Base-by-base conservation (phyloP, 2,888 invertebrate species). In the Tipula lateralis region DNA sequence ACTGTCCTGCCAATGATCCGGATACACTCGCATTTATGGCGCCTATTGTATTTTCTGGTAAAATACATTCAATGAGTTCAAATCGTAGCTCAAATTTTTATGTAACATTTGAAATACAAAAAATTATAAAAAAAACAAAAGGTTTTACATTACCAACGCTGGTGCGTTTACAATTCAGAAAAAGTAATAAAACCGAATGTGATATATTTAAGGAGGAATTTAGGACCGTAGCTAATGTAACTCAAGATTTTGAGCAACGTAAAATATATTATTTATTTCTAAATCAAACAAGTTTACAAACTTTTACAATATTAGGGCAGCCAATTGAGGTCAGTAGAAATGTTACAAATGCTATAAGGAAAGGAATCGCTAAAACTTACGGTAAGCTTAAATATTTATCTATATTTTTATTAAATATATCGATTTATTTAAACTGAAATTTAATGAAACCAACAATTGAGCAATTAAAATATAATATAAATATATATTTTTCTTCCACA, bases 31-130 rank as follows among this genome's bases (percentile, higher is more conserved):
- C 94, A 29, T 93, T 91, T 89, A 90, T 92, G 86, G 93, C 94
- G 86, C 92, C 93, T 86, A 93, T 93, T 84, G 93, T 94, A 83
- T 93, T 94, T 89, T 92, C 92, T 88, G 94, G 93, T 85, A 93
- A 92, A 88, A 93, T 93, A 85, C 90, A 92, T 86, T 93, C 93
- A 86, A 92, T 93, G 91, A 92, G 93, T 87, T 90, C 92, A 84
- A 90, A 91, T 87, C 91, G 92, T 84, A 91, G 91, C 84, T 90
- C 91, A 85, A 92, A 92, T 87, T 94, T 93, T 89, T 92, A 92
- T 86, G 94, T 93, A 87, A 93, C 93, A 85, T 93, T 94, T 89
- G 93, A 92, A 88, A 93, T 94, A 87, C 91, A 92, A 87, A 91
- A 92, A 86, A 92, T 92, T 86, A 92, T 92, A 89, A 94, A 94